These are phyloP conservation scores for Ailurus styani DNA, from an alignment of 2,113 vertebrate genomes.

Conservation along the genomic window DNA sequence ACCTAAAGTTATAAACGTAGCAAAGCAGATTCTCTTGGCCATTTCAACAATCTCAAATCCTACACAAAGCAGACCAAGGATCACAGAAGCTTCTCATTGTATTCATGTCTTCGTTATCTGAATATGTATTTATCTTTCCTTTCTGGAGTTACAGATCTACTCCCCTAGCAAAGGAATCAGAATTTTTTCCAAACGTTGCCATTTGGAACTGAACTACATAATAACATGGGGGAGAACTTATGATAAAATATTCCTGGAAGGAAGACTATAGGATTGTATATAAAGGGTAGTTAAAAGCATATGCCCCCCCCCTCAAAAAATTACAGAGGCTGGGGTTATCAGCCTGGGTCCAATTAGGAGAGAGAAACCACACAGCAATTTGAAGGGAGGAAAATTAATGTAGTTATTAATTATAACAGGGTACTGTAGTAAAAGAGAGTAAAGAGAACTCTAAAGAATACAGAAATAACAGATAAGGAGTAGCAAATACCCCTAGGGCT, in stretches of 20 bases:
- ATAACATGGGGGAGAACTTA: not conserved
- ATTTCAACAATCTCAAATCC: constrained; percentile 34
- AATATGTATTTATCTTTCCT: not conserved
- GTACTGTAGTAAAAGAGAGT: not conserved
- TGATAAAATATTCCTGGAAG: not conserved
- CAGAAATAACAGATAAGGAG: not conserved
- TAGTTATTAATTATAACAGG: not conserved
- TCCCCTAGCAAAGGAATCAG: not conserved
- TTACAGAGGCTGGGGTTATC: not conserved
- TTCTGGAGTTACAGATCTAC: not conserved
- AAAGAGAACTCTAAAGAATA: not conserved
- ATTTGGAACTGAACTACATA: not conserved
- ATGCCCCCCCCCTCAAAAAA: not conserved
- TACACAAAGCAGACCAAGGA: not conserved
- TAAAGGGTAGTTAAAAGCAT: not conserved
- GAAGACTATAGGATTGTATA: not conserved
- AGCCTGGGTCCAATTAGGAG: not conserved
- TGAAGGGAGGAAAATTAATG: not conserved
- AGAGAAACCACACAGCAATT: not conserved
- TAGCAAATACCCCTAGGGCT: not conserved
- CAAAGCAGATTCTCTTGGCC: not conserved
- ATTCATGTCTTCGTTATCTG: not conserved
- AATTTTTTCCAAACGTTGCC: not conserved
- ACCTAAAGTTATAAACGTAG: constrained; percentile 5
- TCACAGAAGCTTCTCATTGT: not conserved